phyloP scores from a whole-genome alignment of 2,797 vertebrate genomes.

The Anguilla megastoma region DNA sequence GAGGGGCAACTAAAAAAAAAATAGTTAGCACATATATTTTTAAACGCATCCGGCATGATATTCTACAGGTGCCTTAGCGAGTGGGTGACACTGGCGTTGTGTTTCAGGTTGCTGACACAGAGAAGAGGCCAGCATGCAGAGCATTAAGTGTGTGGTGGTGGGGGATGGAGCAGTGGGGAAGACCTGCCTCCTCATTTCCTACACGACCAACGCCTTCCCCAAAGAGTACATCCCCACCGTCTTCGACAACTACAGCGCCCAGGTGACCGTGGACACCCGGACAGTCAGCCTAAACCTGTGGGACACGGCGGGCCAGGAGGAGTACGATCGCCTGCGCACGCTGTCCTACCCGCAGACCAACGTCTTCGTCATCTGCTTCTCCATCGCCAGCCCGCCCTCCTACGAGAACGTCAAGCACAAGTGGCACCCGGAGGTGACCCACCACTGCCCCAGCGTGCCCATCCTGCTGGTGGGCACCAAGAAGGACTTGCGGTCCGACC shows the following conservation, averaged over 20 bases:
- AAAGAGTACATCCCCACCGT: conserved; percentile 86
- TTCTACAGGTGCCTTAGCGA: neutral
- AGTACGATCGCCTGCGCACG: conserved; percentile 79
- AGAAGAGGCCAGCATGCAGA: conserved; percentile 70
- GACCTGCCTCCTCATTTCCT: conserved; percentile 85
- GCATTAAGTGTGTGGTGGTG: conserved; percentile 85
- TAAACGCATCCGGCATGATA: neutral
- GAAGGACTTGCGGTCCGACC: conserved; percentile 79
- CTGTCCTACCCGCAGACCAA: conserved; percentile 81
- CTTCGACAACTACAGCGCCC: conserved; percentile 86
- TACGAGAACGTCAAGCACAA: conserved; percentile 82
- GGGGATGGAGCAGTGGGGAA: conserved; percentile 84
- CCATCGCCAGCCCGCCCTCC: conserved; percentile 78
- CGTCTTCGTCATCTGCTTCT: conserved; percentile 87
- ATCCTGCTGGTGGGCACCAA: conserved; percentile 85
- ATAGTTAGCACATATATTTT: neutral
- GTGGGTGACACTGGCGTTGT: conserved; percentile 28
- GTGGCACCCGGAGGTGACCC: conserved; percentile 82
- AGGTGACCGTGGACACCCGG: conserved; percentile 75
- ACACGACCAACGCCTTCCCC: conserved; percentile 84
- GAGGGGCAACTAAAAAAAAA: neutral
- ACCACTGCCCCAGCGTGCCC: conserved; percentile 80
- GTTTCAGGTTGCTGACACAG: conserved; percentile 58
- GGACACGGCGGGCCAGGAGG: conserved; percentile 83
- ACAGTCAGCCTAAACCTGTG: conserved; percentile 77